Evolutionary conservation across 2,797 vertebrate species (phyloP).

Genomic region (Notamacropus eugenii): DNA sequence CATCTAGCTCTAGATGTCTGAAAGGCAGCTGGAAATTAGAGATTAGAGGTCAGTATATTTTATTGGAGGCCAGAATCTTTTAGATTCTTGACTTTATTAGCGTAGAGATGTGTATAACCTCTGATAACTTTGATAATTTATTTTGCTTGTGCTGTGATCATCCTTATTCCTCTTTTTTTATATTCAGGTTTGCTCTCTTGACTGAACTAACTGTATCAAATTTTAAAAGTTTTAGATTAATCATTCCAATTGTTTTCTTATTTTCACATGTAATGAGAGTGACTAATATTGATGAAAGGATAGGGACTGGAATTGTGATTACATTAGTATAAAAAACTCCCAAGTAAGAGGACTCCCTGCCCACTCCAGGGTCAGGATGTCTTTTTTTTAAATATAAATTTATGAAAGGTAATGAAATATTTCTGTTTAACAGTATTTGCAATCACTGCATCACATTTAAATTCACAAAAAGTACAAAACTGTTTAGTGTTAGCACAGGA

Average conservation of each 20-base stretch:
- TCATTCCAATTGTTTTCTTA: neutral
- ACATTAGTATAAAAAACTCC: neutral
- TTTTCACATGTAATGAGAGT: neutral
- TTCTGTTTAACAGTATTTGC: neutral
- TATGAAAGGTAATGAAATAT: conserved; percentile 38
- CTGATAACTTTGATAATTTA: neutral
- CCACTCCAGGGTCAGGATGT: neutral
- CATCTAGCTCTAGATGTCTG: neutral
- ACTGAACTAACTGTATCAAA: neutral
- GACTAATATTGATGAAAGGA: neutral
- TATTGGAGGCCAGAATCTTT: neutral
- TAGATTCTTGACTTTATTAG: neutral
- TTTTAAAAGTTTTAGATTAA: neutral
- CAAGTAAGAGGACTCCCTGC: neutral
- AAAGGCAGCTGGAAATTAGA: neutral
- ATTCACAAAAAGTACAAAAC: conserved; percentile 18
- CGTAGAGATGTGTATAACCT: neutral
- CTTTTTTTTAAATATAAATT: conserved; percentile 42
- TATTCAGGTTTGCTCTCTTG: neutral
- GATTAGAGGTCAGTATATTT: neutral
- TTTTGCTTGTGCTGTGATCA: neutral
- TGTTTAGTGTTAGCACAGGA: conserved; percentile 24
- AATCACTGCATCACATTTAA: conserved; percentile 42
- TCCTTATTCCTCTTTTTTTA: too few relatives aligned
- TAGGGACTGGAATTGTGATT: neutral